These are phyloP conservation scores for Nomada fucata DNA, from an alignment of 2,888 invertebrate genomes.

Conservation along the genomic window DNA sequence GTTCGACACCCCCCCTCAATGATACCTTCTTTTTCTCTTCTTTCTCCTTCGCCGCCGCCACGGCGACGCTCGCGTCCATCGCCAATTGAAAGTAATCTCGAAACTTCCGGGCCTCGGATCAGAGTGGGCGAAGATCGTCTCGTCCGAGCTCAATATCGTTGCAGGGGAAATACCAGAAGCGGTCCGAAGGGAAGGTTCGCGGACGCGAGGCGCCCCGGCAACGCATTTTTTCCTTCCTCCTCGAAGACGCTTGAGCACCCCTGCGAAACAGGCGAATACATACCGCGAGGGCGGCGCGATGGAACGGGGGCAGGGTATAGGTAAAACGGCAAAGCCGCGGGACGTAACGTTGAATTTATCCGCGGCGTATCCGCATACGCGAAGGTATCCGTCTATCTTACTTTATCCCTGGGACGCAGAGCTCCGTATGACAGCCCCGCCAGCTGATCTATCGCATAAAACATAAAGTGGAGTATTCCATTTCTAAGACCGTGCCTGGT, in stretches of 20 bases:
- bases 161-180: conserved; percentile 8
- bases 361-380: conserved; percentile 78
- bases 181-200: conserved; percentile 22
- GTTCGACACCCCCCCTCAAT: background rate
- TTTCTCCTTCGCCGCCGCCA: background rate
- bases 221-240: conserved; percentile 27
- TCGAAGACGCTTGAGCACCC: conserved; percentile 67
- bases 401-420: conserved; percentile 82
- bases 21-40: background rate
- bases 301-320: conserved; percentile 66
- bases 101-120: background rate
- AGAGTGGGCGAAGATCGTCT: background rate
- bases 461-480: conserved; percentile 84
- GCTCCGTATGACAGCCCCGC: conserved; percentile 82
- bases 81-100: too few species aligned
- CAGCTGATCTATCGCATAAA: conserved; percentile 84
- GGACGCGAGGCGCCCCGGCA: conserved; percentile 24
- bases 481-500: conserved; percentile 78
- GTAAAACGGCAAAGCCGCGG: conserved; percentile 80
- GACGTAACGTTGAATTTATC: conserved; percentile 83
- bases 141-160: background rate
- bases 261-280: conserved; percentile 63
- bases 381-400: conserved; percentile 83
- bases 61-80: too few species aligned
- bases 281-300: conserved; percentile 26